Conservation (phyloP, 2,797 vertebrate species). For the Gouania willdenowi region DNA sequence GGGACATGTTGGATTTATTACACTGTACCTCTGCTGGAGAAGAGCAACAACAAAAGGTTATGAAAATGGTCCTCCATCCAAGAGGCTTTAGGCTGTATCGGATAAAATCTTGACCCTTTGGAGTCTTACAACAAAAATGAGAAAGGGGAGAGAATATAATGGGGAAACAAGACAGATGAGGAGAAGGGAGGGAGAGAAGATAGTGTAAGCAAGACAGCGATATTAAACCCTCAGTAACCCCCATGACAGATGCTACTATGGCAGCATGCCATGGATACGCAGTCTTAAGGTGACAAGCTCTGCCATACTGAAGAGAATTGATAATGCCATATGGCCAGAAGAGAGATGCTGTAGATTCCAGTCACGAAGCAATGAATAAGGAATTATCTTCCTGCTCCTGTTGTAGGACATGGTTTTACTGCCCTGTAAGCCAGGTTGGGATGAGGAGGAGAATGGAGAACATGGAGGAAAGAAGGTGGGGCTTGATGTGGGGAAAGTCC, state of each 20-base stretch:
- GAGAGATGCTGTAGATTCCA: constrained; percentile 44
- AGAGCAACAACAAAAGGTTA: constrained; percentile 25
- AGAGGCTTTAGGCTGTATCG: constrained; percentile 18
- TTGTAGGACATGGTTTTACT: constrained; percentile 50
- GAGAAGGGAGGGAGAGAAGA: constrained; percentile 1
- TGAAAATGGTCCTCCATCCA: constrained; percentile 13
- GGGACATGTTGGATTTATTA: constrained; percentile 57
- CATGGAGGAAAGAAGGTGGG: constrained; percentile 25
- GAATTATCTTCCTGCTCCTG: constrained; percentile 45
- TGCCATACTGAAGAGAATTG: constrained; percentile 57
- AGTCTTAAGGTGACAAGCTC: constrained; percentile 67
- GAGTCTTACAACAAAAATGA: constrained; percentile 18
- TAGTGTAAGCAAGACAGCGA: constrained; percentile 36
- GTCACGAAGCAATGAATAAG: constrained; percentile 49
- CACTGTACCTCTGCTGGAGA: constrained; percentile 17
- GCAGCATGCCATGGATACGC: constrained; percentile 51
- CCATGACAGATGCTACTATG: constrained; percentile 55
- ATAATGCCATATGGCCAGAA: constrained; percentile 61
- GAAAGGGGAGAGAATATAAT: constrained; percentile 10
- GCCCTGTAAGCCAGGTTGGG: constrained; percentile 27
- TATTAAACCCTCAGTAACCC: constrained; percentile 46
- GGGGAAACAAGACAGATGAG: background rate
- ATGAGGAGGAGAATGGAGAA: constrained; percentile 1
- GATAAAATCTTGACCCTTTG: constrained; percentile 20
- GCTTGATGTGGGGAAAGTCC: constrained; percentile 23